Evolutionary conservation across 2,888 invertebrate species (phyloP).

Genomic region (Lypha dubia): DNA sequence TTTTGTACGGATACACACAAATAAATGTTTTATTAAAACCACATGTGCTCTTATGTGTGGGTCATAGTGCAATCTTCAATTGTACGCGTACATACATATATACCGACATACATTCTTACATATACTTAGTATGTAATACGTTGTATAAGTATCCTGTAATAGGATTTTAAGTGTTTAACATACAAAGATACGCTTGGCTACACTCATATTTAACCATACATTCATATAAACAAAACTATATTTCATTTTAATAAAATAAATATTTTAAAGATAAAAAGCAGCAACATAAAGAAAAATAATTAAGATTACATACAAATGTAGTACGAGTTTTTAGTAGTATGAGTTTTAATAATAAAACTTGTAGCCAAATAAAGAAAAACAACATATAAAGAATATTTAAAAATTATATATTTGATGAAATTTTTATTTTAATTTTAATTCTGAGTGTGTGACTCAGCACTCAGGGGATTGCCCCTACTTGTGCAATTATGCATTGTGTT

Average conservation of each 20-base stretch:
- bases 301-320: slow-evolving; percentile 48
- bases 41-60: slow-evolving; percentile 25
- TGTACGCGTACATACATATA: neutral
- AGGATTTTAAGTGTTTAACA: slow-evolving; percentile 64
- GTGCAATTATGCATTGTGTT: no score
- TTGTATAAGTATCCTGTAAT: slow-evolving; percentile 51
- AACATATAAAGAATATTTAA: neutral
- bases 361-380: neutral
- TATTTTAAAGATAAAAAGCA: slow-evolving; percentile 38
- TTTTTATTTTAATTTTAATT: no score
- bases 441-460: no score
- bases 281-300: slow-evolving; percentile 34
- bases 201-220: slow-evolving; percentile 16
- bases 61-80: slow-evolving; percentile 44
- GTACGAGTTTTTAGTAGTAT: no score
- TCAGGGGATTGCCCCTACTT: no score
- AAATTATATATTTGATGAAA: no score
- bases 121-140: slow-evolving; percentile 24
- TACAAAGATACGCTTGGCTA: slow-evolving; percentile 35
- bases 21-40: slow-evolving; percentile 22
- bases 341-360: neutral
- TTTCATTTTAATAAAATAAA: slow-evolving; percentile 55
- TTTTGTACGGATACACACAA: neutral
- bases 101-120: no score
- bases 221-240: slow-evolving; percentile 22